A percentile compares a stretch with the other conserved stretches of the same genome.
These are phyloP conservation scores for Microvelia longipes DNA, from an alignment of 1,140 invertebrate species.

Conservation along the genomic window DNA sequence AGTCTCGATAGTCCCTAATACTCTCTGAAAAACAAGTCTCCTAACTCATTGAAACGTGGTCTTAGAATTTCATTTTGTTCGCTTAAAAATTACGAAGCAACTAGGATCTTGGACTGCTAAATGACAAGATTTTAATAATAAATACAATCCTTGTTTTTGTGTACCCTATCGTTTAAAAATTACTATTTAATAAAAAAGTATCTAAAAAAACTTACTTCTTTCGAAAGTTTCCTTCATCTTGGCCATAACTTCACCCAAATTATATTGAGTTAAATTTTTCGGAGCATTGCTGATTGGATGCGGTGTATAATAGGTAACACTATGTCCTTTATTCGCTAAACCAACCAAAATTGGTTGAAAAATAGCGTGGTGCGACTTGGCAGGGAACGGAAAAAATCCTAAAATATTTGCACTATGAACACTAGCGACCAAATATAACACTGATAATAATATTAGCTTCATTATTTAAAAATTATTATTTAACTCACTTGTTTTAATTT, in stretches of 20 bases:
- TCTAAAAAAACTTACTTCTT: neutral
- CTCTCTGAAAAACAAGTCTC: too few relatives aligned
- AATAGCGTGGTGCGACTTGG: slow-evolving; percentile 13
- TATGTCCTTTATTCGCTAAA: slow-evolving; percentile 21
- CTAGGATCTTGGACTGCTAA: too few relatives aligned
- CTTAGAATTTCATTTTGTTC: too few relatives aligned
- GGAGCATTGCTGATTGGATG: slow-evolving; percentile 8
- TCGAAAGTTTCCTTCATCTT: neutral
- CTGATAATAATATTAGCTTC: neutral
- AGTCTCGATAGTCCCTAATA: too few relatives aligned
- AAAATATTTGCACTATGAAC: slow-evolving; percentile 9
- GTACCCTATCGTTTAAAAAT: too few relatives aligned
- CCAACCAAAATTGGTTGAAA: slow-evolving; percentile 13
- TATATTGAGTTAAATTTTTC: neutral
- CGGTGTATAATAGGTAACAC: slow-evolving; percentile 18
- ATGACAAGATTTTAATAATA: too few relatives aligned
- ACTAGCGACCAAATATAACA: neutral
- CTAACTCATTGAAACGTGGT: too few relatives aligned
- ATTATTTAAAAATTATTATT: neutral
- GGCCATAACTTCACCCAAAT: neutral
- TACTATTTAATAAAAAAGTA: too few relatives aligned
- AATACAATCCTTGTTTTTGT: too few relatives aligned
- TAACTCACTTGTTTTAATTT: too few relatives aligned
- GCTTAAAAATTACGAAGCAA: too few relatives aligned
- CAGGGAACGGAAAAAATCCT: slow-evolving; percentile 13